Conservation (phyloP, 2,888 invertebrate species). For the Cephonodes hylas region DNA sequence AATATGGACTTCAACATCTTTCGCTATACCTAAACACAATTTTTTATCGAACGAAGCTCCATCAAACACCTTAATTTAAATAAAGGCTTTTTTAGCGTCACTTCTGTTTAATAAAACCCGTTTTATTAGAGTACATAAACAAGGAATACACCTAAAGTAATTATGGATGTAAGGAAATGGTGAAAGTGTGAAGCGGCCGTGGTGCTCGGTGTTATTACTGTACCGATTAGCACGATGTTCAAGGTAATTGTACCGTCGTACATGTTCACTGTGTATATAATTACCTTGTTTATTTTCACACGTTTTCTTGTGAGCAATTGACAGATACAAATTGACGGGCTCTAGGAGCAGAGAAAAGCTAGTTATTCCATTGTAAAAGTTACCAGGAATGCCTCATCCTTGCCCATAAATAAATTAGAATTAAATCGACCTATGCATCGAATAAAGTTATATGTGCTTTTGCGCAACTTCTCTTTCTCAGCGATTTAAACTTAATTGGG, state of each 20-base stretch:
- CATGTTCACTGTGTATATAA: neutral
- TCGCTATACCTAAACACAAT: neutral
- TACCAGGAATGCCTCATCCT: too few species aligned
- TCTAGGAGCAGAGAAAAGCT: neutral
- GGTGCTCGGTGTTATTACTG: neutral
- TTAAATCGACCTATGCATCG: too few species aligned
- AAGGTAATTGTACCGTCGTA: neutral
- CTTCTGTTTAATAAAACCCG: neutral
- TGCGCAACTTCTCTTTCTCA: too few species aligned
- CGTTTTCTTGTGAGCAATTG: neutral
- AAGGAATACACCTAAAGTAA: conserved; percentile 6
- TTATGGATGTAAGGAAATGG: conserved; percentile 15
- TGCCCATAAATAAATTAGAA: too few species aligned
- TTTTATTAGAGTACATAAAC: neutral
- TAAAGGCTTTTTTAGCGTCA: too few species aligned
- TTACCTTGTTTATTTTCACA: neutral
- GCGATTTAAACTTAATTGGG: too few species aligned
- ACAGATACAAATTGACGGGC: neutral
- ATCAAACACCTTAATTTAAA: neutral
- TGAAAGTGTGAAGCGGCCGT: conserved; percentile 30
- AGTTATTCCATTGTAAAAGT: neutral
- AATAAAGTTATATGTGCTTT: too few species aligned
- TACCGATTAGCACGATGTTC: neutral
- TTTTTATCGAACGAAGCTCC: neutral
- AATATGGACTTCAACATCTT: neutral